Conservation (phyloP, 1,140 invertebrate species). For the Zophobas morio region DNA sequence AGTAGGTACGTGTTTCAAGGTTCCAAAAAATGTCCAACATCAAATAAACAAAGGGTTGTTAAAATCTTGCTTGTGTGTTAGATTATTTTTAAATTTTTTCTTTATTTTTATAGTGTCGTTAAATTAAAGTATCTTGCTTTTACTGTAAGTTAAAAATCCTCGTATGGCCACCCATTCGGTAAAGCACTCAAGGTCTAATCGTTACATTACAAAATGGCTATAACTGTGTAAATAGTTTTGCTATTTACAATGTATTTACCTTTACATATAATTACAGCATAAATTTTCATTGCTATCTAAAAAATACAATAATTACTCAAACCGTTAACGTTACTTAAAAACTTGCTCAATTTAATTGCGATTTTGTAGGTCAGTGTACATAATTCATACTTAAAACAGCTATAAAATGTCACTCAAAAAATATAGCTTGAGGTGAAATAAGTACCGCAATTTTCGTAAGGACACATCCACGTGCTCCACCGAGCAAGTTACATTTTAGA, state of each 20-base stretch:
- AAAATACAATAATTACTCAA: slow-evolving; percentile 20
- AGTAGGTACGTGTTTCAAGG: too few relatives aligned
- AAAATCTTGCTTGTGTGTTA: too few relatives aligned
- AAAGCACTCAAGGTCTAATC: too few relatives aligned
- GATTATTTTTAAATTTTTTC: too few relatives aligned
- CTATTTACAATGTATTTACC: not conserved
- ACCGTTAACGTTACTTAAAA: slow-evolving; percentile 28
- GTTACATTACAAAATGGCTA: not conserved
- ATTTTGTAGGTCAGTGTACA: slow-evolving; percentile 35
- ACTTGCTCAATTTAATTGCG: slow-evolving; percentile 41
- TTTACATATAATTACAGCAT: slow-evolving; percentile 26
- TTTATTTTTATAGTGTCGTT: too few relatives aligned
- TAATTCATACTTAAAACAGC: not conserved
- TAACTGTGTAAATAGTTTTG: slow-evolving; percentile 13
- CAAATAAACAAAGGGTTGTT: too few relatives aligned
- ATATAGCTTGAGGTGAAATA: slow-evolving; percentile 13
- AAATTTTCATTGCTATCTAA: slow-evolving; percentile 24
- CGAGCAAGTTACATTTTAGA: slow-evolving; percentile 7
- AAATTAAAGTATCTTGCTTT: too few relatives aligned
- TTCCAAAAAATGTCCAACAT: too few relatives aligned
- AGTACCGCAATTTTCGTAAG: slow-evolving; percentile 16
- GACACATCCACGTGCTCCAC: slow-evolving; percentile 1
- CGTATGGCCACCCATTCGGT: too few relatives aligned
- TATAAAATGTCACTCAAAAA: not conserved
- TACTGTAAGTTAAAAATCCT: too few relatives aligned